A percentile compares a stretch with the other conserved stretches of the same genome.
phyloP scores from a whole-genome alignment of 2,113 vertebrate genomes.

The Daboia siamensis region DNA sequence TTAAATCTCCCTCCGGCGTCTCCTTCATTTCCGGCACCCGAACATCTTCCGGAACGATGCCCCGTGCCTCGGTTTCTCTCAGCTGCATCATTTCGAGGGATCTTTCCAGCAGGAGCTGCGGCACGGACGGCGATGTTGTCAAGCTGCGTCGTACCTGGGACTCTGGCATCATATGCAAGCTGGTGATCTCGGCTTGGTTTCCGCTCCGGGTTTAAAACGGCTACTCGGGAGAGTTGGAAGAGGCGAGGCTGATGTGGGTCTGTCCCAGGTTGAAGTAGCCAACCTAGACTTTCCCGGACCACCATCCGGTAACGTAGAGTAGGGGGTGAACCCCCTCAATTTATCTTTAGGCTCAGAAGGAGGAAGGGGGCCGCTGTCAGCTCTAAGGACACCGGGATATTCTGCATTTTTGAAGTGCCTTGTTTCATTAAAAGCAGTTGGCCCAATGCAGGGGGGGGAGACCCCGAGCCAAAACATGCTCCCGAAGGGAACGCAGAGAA shows the following conservation, averaged over 20 bases:
- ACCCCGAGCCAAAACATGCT: background rate
- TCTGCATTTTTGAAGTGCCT: conserved; percentile 59
- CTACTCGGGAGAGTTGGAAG: background rate
- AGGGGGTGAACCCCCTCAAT: no score
- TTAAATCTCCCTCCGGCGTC: no score
- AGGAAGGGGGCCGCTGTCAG: background rate
- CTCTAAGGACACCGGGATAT: background rate
- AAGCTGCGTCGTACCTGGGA: background rate
- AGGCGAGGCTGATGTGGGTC: no score
- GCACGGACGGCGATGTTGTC: background rate
- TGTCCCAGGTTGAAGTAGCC: no score
- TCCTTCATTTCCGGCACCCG: background rate
- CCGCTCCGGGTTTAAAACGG: background rate
- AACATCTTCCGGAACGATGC: background rate
- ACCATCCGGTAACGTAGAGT: no score
- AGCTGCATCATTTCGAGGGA: fast-evolving
- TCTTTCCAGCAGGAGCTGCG: background rate
- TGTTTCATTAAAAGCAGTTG: conserved; percentile 27
- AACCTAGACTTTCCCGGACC: background rate
- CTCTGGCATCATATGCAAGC: no score
- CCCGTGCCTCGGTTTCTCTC: background rate
- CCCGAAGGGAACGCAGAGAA: background rate
- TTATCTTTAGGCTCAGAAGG: background rate
- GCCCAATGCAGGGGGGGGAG: background rate
- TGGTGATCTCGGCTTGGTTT: background rate